Evolutionary conservation across 2,797 vertebrate genomes (phyloP), one percentile per base, ranked within the genome.

Genomic region (Enteromius mattozi): DNA sequence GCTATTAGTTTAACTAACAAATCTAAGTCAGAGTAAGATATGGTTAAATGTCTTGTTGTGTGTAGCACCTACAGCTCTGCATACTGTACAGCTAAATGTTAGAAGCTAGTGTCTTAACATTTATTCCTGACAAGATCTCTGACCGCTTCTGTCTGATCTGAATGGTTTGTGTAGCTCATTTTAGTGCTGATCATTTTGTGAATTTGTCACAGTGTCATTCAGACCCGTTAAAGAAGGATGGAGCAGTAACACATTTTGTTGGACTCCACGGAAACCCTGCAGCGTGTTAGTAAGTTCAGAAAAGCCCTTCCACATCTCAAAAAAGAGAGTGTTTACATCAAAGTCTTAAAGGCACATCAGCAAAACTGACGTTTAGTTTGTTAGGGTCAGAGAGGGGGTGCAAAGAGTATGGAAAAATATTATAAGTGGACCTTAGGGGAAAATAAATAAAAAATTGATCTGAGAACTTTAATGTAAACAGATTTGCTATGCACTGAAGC

Each of bases 341-440:
- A 37, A 24, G 49, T 70, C 13, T 54, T 16, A 54, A 17, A 51
- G 66, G 49, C 9, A 71, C 24, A 51, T 35, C 13, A 27, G 78
- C 33, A 61, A 42, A 68, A 10, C 1, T 4, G 3, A 24, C 4
- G 16, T 66, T 51, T 51, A 30, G n/a, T 33, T 33, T 49, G 61
- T 24, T 47, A 47, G 33, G 49, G 49, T 76, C 49, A 76, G 2
- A n/a, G 74, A 56, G 33, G 37, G 35, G 56, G 54, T 10, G 8
- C n/a, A 27, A 56, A 56, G 75, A 63, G 54, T 49, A 66, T 80
- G n/a, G 33, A 40, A 80, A 80, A 70, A 37, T 30, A 30, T 66
- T 33, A 79, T 59, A 56, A 81, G 49, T 70, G 49, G 78, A 69
- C 65, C 78, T 54, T 66, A 3, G 21, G 30, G 47, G 49, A 12